These are phyloP conservation scores for Forbesichthys agassizii DNA, from an alignment of 2,113 vertebrate species.

Conservation along the genomic window DNA sequence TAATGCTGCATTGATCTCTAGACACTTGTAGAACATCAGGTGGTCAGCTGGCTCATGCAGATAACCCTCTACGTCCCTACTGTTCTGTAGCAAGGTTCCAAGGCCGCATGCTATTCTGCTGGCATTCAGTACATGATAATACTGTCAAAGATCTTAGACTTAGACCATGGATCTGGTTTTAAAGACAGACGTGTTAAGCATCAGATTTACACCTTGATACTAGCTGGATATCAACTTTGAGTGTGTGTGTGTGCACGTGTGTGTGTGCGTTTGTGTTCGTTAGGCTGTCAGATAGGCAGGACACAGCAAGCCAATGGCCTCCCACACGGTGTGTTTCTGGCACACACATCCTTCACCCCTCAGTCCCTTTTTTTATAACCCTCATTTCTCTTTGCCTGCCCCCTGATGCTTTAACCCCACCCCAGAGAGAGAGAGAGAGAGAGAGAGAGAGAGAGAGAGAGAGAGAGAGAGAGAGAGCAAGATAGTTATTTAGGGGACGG, in stretches of 20 bases:
- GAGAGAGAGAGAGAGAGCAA: conserved; percentile 18
- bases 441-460: background rate
- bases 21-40: no score
- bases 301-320: conserved; percentile 33
- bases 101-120: no score
- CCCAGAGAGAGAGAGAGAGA: background rate
- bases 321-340: conserved; percentile 38
- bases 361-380: conserved; percentile 36
- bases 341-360: conserved; percentile 30
- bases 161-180: conserved; percentile 26
- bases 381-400: conserved; percentile 18
- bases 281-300: conserved; percentile 22
- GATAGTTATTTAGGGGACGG: no score
- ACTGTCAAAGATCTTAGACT: no score
- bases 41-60: no score
- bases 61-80: no score
- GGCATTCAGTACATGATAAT: no score
- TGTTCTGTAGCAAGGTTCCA: no score
- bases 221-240: conserved; percentile 8
- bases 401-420: conserved; percentile 6
- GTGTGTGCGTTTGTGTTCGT: conserved; percentile 18
- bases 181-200: conserved; percentile 27
- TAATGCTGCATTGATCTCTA: no score
- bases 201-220: conserved; percentile 47
- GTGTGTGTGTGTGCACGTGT: conserved; percentile 4